Percentiles rank a stretch among this genome's conserved stretches.
Evolutionary conservation across 2,888 invertebrate species (phyloP).

Genomic region (Idaea aversata): DNA sequence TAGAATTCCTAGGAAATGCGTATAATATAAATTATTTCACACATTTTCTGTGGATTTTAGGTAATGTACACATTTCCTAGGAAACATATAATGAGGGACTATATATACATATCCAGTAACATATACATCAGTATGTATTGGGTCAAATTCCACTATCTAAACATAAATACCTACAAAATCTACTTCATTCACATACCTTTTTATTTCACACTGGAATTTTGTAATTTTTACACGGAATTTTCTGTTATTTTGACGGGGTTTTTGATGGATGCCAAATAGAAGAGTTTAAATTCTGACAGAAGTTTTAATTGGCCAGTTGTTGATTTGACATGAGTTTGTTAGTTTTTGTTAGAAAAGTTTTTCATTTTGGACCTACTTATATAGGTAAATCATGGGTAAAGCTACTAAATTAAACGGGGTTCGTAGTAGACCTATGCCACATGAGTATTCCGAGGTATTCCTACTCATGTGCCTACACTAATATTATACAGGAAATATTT

Average conservation of each 20-base stretch:
- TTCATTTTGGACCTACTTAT: neutral
- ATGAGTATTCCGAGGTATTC: no score
- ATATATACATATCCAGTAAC: no score
- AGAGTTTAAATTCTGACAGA: slow-evolving; percentile 34
- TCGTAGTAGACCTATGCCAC: no score
- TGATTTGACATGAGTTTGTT: slow-evolving; percentile 14
- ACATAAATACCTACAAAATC: slow-evolving; percentile 5
- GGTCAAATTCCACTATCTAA: slow-evolving; percentile 39
- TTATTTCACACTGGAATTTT: slow-evolving; percentile 41
- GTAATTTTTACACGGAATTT: slow-evolving; percentile 20
- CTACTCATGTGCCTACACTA: no score
- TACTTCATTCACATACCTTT: slow-evolving; percentile 28
- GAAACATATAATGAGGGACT: no score
- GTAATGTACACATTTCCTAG: no score
- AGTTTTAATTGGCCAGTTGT: slow-evolving; percentile 27
- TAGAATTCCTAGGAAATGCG: no score
- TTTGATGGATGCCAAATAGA: slow-evolving; percentile 40
- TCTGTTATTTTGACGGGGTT: slow-evolving; percentile 23
- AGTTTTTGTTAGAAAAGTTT: slow-evolving; percentile 7
- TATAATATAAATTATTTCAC: no score
- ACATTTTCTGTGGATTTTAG: no score
- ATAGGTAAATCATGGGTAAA: no score
- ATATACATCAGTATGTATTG: slow-evolving; percentile 25
- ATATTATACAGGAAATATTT: no score
- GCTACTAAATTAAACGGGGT: no score